A percentile compares a stretch with the other conserved stretches of the same genome.
phyloP scores from a whole-genome alignment of 2,797 vertebrate species.

The Pipistrellus nathusii region DNA sequence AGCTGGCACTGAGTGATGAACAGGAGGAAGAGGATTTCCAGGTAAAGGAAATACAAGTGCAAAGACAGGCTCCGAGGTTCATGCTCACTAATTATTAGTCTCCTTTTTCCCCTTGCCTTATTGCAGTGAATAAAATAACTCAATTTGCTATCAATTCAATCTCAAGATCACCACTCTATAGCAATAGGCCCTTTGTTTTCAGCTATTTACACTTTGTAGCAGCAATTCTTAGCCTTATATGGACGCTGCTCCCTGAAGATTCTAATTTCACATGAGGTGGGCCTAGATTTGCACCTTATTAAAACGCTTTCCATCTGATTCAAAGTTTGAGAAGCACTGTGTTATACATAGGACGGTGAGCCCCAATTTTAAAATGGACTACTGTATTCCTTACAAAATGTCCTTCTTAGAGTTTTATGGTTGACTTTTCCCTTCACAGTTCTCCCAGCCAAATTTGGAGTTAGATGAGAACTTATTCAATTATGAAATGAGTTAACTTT shows the following conservation, averaged over 20 bases:
- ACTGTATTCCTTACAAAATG: background rate
- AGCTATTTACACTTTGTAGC: background rate
- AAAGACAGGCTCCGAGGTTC: background rate
- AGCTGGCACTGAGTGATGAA: background rate
- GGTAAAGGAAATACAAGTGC: background rate
- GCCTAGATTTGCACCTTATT: background rate
- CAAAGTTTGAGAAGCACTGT: background rate
- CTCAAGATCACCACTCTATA: background rate
- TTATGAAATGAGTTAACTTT: slow-evolving; percentile 45
- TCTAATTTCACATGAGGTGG: background rate
- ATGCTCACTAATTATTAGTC: background rate
- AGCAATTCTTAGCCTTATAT: background rate
- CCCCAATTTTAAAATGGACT: background rate
- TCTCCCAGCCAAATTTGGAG: background rate
- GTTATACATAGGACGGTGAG: background rate
- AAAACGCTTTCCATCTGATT: background rate
- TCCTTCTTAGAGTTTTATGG: background rate
- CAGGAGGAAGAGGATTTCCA: background rate
- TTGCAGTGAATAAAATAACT: slow-evolving; percentile 11
- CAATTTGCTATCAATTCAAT: background rate
- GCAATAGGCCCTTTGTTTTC: background rate
- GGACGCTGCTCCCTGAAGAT: background rate
- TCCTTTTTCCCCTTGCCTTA: background rate
- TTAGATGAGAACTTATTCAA: background rate
- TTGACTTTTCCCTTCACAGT: slow-evolving; percentile 41